These are phyloP conservation scores for Pitta sordida DNA, from an alignment of 2,113 vertebrate species.

Conservation along the genomic window DNA sequence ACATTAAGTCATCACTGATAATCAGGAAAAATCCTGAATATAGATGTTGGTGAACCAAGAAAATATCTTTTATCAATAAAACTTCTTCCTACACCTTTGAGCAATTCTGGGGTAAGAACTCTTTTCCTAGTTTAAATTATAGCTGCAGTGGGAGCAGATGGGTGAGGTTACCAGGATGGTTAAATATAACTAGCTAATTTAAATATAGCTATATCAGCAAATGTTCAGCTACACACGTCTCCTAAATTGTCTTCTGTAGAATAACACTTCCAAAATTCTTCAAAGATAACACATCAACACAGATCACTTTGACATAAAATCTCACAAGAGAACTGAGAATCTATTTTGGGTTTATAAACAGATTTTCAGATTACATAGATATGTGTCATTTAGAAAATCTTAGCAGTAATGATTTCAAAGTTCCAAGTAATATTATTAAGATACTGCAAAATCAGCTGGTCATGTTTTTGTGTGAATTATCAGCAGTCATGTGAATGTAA, in stretches of 20 bases:
- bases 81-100: neutral
- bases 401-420: neutral
- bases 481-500: neutral
- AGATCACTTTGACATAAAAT: constrained; percentile 41
- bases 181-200: constrained; percentile 34
- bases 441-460: neutral
- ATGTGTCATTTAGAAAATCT: constrained; percentile 10
- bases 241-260: neutral
- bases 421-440: neutral
- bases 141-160: neutral
- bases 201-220: constrained; percentile 24
- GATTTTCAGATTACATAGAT: constrained; percentile 36
- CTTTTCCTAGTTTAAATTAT: neutral
- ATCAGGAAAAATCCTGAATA: neutral
- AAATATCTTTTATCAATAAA: neutral
- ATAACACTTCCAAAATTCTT: neutral
- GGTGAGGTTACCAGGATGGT: neutral
- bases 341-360: constrained; percentile 36
- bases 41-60: neutral
- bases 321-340: neutral
- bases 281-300: constrained; percentile 22
- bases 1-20: neutral
- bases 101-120: neutral
- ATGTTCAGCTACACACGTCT: neutral
- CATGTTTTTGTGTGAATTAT: neutral